A percentile compares a stretch with the other conserved stretches of the same genome.
Conservation (phyloP, 2,888 invertebrate species). For the Epirrhoe tristata region DNA sequence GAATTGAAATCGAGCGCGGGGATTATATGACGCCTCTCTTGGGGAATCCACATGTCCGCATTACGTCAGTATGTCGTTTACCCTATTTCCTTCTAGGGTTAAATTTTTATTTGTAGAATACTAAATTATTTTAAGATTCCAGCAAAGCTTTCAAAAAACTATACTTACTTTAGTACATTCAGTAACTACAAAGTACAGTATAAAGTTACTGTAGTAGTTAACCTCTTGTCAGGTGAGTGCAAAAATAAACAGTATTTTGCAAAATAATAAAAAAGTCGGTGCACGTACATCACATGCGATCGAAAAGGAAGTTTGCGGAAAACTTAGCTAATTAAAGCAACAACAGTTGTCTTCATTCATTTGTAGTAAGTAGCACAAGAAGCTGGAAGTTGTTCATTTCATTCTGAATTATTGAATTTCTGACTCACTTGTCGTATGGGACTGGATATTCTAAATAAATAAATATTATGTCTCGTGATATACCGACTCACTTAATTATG, state of each 20-base stretch:
- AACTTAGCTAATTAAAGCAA: constrained; percentile 16
- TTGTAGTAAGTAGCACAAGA: not conserved
- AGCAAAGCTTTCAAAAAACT: no score
- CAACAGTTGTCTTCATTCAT: constrained; percentile 8
- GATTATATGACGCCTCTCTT: constrained; percentile 51
- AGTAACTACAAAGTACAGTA: no score
- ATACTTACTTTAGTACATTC: no score
- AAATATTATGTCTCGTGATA: no score
- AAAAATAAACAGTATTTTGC: no score
- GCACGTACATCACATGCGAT: constrained; percentile 8
- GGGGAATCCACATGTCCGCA: constrained; percentile 58
- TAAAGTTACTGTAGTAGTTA: no score
- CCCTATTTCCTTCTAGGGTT: constrained; percentile 42
- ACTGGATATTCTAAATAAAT: no score
- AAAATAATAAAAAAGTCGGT: not conserved
- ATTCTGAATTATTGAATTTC: no score
- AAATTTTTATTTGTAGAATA: constrained; percentile 40
- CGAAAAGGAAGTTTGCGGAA: constrained; percentile 10
- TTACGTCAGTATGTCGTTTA: constrained; percentile 49
- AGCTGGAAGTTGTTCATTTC: no score
- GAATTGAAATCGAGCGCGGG: constrained; percentile 56
- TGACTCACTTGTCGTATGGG: no score
- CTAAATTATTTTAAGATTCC: constrained; percentile 15
- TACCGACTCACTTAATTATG: no score
- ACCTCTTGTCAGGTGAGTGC: no score